A percentile compares a stretch with the other conserved stretches of the same genome.
Evolutionary conservation across 2,113 vertebrate species (phyloP).

Genomic region (Mastomys coucha): DNA sequence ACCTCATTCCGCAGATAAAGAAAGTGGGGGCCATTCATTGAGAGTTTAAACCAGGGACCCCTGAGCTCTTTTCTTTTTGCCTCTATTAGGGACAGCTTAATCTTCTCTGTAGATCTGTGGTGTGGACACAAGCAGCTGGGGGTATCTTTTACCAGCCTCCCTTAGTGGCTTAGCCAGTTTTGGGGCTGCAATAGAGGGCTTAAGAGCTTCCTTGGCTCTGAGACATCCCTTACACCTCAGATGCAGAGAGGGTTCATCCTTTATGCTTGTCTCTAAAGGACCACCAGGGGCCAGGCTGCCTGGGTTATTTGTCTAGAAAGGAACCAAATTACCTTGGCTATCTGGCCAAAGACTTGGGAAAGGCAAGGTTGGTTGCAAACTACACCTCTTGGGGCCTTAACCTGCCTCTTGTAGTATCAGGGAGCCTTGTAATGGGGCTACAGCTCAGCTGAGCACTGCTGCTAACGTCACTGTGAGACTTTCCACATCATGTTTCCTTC

Average conservation of each 20-base stretch:
- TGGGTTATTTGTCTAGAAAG: not conserved
- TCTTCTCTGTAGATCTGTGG: not conserved
- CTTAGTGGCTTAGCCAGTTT: not conserved
- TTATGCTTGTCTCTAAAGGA: not conserved
- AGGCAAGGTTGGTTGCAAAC: not conserved
- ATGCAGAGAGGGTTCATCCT: not conserved
- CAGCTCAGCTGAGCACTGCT: not conserved
- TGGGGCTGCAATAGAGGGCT: not conserved
- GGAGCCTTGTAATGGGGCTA: not conserved
- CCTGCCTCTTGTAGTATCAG: not conserved
- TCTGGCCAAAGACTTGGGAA: not conserved
- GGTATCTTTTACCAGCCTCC: not conserved
- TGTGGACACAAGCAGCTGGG: not conserved
- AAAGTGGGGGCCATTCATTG: not conserved
- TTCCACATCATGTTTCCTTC: not conserved
- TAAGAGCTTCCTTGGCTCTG: not conserved
- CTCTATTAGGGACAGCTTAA: not conserved
- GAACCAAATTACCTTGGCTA: not conserved
- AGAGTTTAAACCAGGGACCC: not conserved
- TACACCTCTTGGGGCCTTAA: not conserved
- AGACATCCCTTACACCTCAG: not conserved
- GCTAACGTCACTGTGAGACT: not conserved
- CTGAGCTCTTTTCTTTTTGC: not conserved
- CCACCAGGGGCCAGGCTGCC: not conserved
- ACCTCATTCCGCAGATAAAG: not conserved